These are phyloP conservation scores for Isoperla grammatica DNA, from an alignment of 2,888 invertebrate genomes.

Conservation along the genomic window DNA sequence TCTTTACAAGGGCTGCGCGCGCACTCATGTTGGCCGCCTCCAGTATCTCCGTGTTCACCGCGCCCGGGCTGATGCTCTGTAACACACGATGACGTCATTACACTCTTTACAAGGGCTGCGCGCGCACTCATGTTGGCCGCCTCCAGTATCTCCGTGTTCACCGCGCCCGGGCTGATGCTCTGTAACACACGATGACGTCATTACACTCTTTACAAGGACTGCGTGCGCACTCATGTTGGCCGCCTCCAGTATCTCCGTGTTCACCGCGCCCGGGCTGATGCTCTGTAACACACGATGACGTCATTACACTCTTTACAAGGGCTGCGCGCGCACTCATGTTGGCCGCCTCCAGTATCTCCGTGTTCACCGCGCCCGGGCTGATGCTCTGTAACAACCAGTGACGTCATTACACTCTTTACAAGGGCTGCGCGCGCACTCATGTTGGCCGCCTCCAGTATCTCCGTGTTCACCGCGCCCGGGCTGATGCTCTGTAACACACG, in stretches of 20 bases:
- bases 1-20: too few relatives aligned
- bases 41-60: conserved; percentile 45
- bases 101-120: too few relatives aligned
- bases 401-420: too few relatives aligned
- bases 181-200: conserved; percentile 19
- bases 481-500: conserved; percentile 45
- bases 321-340: not conserved
- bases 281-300: conserved; percentile 34
- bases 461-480: conserved; percentile 46
- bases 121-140: too few relatives aligned
- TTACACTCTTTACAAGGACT: not conserved
- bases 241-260: conserved; percentile 34
- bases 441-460: conserved; percentile 42
- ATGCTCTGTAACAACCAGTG: conserved; percentile 39
- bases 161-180: conserved; percentile 47
- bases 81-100: too few relatives aligned
- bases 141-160: conserved; percentile 44
- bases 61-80: conserved; percentile 46
- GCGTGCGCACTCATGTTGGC: not conserved
- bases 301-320: conserved; percentile 28
- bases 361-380: conserved; percentile 46
- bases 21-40: too few relatives aligned
- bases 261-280: conserved; percentile 40
- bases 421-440: too few relatives aligned
- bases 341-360: conserved; percentile 40